Evolutionary conservation across 2,113 vertebrate species (phyloP), one percentile per base, ranked within the genome.

Genomic region (Clarias batrachus): DNA sequence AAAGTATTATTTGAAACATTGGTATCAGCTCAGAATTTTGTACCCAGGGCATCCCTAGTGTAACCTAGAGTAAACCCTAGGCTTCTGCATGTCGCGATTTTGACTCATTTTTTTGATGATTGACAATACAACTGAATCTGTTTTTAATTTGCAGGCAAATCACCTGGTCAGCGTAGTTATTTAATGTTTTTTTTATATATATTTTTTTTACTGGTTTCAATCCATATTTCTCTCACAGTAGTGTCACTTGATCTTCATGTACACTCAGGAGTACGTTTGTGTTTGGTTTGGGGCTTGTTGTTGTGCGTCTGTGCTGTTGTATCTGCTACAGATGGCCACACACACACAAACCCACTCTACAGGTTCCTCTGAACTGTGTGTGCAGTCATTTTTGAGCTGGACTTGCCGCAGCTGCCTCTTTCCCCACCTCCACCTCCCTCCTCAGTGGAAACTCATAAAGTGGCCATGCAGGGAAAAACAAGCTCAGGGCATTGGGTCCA

Each of bases 371-470:
- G 23, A 81, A 71, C 21, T 25, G 87, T 78, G 60, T 5, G 14
- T 59, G 66, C 68, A 73, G 80, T 63, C 73, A 52, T 86, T 82
- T 48, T 68, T 60, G 74, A 73, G 48, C 25, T 48, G 80, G 68
- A 85, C 83, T 77, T 81, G 56, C 76, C 74, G 52, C 52, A 70
- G 81, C 56, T 19, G 5, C 54, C 25, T 23, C 10, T 13, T 1
- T 10, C n/a, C 23, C 60, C 25, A 33, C 81, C 13, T 27, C 52
- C 82, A 25, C 54, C 79, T 52, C 81, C 80, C 81, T 12, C 65
- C 77, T 84, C 76, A 84, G 54, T 86, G 76, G 88, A 86, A 84
- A 89, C 82, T 89, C 65, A 84, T 89, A 65, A 86, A 89, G 85
- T 89, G 76, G 66, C 56, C 74, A 62, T 78, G 63, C 81, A 81